Evolutionary conservation across 2,888 invertebrate genomes (phyloP), one percentile per base, ranked within the genome.

Genomic region (Apamea anceps): DNA sequence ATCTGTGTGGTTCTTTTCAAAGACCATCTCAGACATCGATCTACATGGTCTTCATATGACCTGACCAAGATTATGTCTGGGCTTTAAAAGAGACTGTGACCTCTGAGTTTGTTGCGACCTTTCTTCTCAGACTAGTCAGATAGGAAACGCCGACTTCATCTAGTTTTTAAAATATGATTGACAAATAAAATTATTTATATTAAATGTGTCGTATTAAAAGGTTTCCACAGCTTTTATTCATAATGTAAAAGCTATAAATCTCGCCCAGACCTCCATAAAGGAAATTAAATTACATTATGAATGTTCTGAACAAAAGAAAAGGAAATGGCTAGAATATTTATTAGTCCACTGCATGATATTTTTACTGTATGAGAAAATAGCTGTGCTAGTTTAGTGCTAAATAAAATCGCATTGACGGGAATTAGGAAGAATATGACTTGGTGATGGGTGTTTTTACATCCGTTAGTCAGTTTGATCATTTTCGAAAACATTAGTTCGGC

Each of bases 201-300:
- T 63, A 63, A 63, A 65, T 60, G 54, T 57, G n/a, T 42, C 32
- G 3, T 71, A 60, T 62, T 71, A 18, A 13, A 65, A 71, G 32
- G 71, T 77, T 68, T 65, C 60, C 37, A 21, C 15, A 71, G 73
- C 25, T n/a, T 51, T 76, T 77, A 81, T 72, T 74, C 21, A n/a
- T 77, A 77, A 84, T 75, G n/a, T 45, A 6, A 10, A 48, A 57
- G 57, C 72, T 66, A 85, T 85, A 73, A 85, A 85, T 85, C 57
- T 42, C 8, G 2, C 2, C 28, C 51, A 66, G 28, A 21, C 2
- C 48, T 51, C 65, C 54, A 48, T 71, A 65, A 48, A 82, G 79
- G 75, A 85, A 85, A 82, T 85, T 79, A 82, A 73, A 85, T 48
- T 67, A 51, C 70, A 28, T 74, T 82, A 71, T 60, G 79, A 76